These are phyloP conservation scores for Phenganax marumi DNA, from an alignment of 92 coral and sea anemone genomes.

Conservation along the genomic window DNA sequence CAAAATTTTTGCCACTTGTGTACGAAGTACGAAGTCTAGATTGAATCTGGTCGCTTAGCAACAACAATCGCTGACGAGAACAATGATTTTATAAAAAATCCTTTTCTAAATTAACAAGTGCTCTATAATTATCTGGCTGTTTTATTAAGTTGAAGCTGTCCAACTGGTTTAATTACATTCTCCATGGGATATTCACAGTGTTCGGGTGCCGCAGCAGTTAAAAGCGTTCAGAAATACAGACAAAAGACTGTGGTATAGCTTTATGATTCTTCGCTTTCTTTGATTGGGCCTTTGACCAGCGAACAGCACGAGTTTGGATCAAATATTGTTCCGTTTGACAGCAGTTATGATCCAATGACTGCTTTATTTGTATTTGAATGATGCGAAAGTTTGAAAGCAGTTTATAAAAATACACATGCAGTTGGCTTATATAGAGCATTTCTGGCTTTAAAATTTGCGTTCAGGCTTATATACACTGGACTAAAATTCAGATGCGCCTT, in stretches of 20 bases:
- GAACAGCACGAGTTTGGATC: constrained; percentile 17
- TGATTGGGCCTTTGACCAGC: constrained; percentile 43
- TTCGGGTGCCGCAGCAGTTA: constrained; percentile 26
- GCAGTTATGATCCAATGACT: constrained; percentile 30
- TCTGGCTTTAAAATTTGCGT: background rate
- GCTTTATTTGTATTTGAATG: constrained; percentile 24
- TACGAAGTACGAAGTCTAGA: background rate
- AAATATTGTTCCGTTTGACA: constrained; percentile 28
- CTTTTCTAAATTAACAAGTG: constrained; percentile 28
- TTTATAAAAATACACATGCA: constrained; percentile 17
- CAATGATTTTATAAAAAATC: constrained; percentile 23
- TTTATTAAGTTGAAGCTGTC: constrained; percentile 44
- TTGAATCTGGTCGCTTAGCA: constrained; percentile 10
- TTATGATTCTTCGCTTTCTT: constrained; percentile 14
- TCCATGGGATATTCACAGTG: constrained; percentile 30
- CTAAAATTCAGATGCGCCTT: too few relatives aligned
- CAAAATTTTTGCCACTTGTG: constrained; percentile 2
- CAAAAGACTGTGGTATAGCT: constrained; percentile 22
- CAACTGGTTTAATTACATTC: constrained; percentile 42
- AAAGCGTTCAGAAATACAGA: constrained; percentile 37
- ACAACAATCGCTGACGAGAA: constrained; percentile 20
- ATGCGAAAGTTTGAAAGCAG: constrained; percentile 35
- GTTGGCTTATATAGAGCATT: constrained; percentile 21
- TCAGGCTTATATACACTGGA: too few relatives aligned
- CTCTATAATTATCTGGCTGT: constrained; percentile 43